Evolutionary conservation across 1,140 invertebrate species (phyloP).

Genomic region (Solenopsis invicta): DNA sequence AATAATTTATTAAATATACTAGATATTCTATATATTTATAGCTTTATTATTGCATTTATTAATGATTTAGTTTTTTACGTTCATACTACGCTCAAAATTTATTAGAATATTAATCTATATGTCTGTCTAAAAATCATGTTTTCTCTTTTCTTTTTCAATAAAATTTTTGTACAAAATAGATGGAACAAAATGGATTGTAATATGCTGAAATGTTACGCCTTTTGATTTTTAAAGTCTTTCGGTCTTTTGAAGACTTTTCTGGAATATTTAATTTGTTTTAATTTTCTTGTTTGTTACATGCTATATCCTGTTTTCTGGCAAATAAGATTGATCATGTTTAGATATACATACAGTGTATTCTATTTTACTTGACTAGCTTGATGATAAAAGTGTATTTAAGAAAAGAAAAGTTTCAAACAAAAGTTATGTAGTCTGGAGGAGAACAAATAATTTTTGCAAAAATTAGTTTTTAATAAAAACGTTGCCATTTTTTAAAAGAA

Average conservation of each 20-base stretch:
- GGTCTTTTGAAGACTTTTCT: not conserved
- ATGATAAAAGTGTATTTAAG: too few relatives aligned
- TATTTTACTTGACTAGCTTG: too few relatives aligned
- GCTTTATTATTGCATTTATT: not conserved
- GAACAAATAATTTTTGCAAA: too few relatives aligned
- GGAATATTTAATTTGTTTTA: not conserved
- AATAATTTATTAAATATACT: not conserved
- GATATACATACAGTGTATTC: too few relatives aligned
- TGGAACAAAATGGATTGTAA: not conserved
- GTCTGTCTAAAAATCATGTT: not conserved
- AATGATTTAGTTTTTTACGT: conserved; percentile 7
- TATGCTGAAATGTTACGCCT: not conserved
- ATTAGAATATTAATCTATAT: conserved; percentile 7
- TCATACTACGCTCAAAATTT: not conserved
- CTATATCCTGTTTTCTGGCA: not conserved
- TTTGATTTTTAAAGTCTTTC: not conserved
- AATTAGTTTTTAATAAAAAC: too few relatives aligned
- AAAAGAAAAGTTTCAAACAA: too few relatives aligned
- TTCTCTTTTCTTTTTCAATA: not conserved
- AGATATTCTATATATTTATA: not conserved
- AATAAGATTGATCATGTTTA: too few relatives aligned
- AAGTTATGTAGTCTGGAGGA: too few relatives aligned
- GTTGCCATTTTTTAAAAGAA: too few relatives aligned
- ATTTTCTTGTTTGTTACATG: not conserved
- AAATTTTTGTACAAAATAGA: not conserved